Base-by-base conservation (phyloP, 2,888 invertebrate genomes). In the Pollenia amentaria region DNA sequence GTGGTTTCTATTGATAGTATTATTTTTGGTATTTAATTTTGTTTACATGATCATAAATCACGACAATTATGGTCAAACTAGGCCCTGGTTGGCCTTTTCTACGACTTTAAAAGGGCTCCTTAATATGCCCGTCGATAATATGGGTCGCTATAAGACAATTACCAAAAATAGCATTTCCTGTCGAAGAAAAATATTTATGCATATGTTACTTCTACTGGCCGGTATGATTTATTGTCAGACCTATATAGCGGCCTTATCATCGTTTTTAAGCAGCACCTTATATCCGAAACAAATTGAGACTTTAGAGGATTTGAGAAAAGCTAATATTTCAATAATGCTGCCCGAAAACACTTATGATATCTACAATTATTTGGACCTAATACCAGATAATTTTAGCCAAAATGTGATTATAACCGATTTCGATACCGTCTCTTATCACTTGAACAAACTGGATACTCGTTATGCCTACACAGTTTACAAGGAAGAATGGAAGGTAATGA, bases 391-490 rank as follows among this genome's bases (percentile, higher is more conserved):
- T 3, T 76, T 89, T 16, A 57, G 21, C 6, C 11, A 70, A 10
- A 64, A 84, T 16, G 29, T 89, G 1, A 51, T 85, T 11, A 69
- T 83, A 38, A 48, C 82, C 21, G 91, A 91, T 51, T 79, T 88
- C 0, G 89, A 89, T 1, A 87, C 89, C 0, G 90, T 89, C 57
- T 88, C 88, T 3, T 53, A 55, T 10, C 85, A 88, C 12, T 44
- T 88, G n/a, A 87, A 85, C 60, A 64, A 67, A 0, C 60, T 90
- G 14, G 87, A 90, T 60, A 87, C 89, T 0, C 65, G 83, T 1
- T 92, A 88, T 55, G 92, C 90, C 12, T 92, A 92, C 53, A 89
- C 91, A 42, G 88, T 90, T 1, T 91, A 91, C 21, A 90, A 90
- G 53, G 92, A 92, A 6, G 89, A 88, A 40, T 92, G 92, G 92